A percentile compares a stretch with the other conserved stretches of the same genome.
Conservation (phyloP, 2,113 vertebrate genomes). For the Rhizomys pruinosus region DNA sequence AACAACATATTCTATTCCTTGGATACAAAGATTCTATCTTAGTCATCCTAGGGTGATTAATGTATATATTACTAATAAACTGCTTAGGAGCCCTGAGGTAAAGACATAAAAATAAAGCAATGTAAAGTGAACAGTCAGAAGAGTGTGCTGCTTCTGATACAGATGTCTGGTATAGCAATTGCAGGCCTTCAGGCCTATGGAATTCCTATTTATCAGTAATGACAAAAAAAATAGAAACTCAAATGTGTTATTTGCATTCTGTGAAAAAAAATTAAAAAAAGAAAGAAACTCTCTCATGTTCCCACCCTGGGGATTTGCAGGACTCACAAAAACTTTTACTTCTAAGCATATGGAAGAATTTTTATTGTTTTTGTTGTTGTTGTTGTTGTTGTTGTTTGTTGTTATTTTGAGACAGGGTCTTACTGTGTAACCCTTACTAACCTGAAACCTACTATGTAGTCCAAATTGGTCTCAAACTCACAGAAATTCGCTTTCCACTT, state of each 20-base stretch:
- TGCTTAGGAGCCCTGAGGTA: conserved; percentile 37
- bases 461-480: too few species aligned
- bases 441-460: too few species aligned
- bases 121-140: conserved; percentile 1
- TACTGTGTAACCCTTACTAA: too few species aligned
- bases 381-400: too few species aligned
- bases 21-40: conserved; percentile 66
- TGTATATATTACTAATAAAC: conserved; percentile 67
- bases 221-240: conserved; percentile 48
- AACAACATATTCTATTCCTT: conserved; percentile 70
- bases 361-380: too few species aligned
- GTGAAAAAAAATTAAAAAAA: conserved; percentile 52
- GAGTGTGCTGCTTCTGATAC: conserved; percentile 45
- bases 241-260: background rate
- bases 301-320: background rate
- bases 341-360: too few species aligned
- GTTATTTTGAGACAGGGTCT: too few species aligned
- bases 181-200: conserved; percentile 31
- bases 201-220: conserved; percentile 64
- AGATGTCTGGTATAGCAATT: conserved; percentile 45
- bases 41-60: conserved; percentile 71
- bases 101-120: conserved; percentile 46
- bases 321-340: background rate
- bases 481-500: too few species aligned
- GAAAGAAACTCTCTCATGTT: conserved; percentile 45